Evolutionary conservation across 2,113 vertebrate species (phyloP).

Genomic region (Psittacula cyanocephala): DNA sequence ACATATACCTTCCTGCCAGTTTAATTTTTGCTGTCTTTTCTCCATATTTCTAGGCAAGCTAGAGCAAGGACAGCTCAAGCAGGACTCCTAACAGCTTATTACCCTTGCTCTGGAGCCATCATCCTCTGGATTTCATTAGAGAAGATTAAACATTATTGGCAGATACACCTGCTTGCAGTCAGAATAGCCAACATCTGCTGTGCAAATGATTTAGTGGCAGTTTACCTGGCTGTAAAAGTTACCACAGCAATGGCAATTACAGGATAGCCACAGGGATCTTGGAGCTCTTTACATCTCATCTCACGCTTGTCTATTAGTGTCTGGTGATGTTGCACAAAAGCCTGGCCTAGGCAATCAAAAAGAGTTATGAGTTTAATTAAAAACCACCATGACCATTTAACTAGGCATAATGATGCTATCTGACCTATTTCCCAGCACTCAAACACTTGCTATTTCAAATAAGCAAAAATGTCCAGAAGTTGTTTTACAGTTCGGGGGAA

Average conservation of each 20-base stretch:
- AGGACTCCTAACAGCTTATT: not conserved
- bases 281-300: not conserved
- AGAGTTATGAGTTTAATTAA: conserved; percentile 44
- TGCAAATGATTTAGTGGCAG: not conserved
- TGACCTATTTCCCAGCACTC: not conserved
- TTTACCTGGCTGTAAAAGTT: not conserved
- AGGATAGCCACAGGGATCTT: not conserved
- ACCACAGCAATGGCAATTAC: not conserved
- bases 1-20: not conserved
- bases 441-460: not conserved
- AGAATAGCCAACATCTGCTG: not conserved
- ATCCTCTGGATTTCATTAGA: not conserved
- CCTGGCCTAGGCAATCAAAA: not conserved
- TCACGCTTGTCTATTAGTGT: not conserved
- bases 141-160: not conserved
- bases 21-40: not conserved
- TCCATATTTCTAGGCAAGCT: not conserved
- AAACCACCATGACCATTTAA: not conserved
- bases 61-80: not conserved
- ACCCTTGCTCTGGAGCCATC: not conserved
- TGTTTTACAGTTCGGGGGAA: not conserved
- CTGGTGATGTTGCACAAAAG: not conserved
- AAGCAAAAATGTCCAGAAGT: not conserved
- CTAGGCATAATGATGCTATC: not conserved
- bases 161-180: not conserved